These are phyloP conservation scores for Ichneumoninae sp. DNA, from an alignment of 2,888 invertebrate genomes.

Conservation along the genomic window DNA sequence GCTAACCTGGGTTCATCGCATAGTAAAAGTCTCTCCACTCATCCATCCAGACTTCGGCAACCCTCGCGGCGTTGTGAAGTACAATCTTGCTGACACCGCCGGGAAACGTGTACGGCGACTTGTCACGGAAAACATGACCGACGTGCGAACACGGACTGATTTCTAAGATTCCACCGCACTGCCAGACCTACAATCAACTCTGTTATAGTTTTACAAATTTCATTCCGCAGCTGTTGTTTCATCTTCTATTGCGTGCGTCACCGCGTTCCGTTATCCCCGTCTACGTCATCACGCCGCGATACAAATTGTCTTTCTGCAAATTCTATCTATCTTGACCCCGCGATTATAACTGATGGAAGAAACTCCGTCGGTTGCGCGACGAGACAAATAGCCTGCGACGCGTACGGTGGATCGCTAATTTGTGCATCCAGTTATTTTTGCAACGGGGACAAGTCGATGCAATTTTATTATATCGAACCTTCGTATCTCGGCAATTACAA, in stretches of 20 bases:
- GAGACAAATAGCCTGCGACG: not conserved
- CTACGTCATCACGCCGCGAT: conserved; percentile 11
- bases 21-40: conserved; percentile 99
- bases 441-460: not conserved
- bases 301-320: conserved; percentile 1
- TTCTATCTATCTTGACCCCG: conserved; percentile 1
- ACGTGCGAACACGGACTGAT: conserved; percentile 98
- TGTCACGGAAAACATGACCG: conserved; percentile 98
- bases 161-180: conserved; percentile 97
- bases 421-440: not conserved
- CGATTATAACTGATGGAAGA: conserved; percentile 1
- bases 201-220: conserved; percentile 59
- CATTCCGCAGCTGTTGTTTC: not conserved
- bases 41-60: conserved; percentile 99
- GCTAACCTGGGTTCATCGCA: conserved; percentile 98
- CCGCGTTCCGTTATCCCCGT: not conserved
- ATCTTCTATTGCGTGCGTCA: not conserved
- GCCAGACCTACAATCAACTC: conserved; percentile 92
- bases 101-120: conserved; percentile 99
- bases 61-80: conserved; percentile 98
- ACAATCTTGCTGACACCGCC: conserved; percentile 99
- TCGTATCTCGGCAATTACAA: not conserved
- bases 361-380: conserved; percentile 1
- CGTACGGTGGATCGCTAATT: not conserved
- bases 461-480: not conserved